Percentiles rank a stretch among this genome's conserved stretches.
phyloP scores from a whole-genome alignment of 2,888 invertebrate species.

The Drosophila neonasuta region DNA sequence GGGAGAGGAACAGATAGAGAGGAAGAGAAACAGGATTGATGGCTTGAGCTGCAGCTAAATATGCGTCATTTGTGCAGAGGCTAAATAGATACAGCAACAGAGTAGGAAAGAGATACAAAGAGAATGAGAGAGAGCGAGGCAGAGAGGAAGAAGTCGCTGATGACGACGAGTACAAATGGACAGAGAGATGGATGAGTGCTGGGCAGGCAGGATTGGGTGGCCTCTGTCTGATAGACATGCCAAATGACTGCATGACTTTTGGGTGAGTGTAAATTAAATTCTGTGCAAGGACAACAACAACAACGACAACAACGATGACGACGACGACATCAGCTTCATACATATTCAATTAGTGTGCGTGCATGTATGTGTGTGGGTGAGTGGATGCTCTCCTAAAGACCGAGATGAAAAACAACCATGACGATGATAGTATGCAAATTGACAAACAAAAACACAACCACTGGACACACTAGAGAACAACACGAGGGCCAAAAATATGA shows the following conservation, averaged over 20 bases:
- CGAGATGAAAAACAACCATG: conserved; percentile 75
- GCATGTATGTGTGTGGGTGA: conserved; percentile 23
- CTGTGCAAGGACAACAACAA: conserved; percentile 61
- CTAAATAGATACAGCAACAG: conserved; percentile 40
- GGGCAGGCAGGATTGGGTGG: conserved; percentile 40
- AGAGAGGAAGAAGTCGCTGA: conserved; percentile 16
- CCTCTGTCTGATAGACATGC: conserved; percentile 71
- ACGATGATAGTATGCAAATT: conserved; percentile 80
- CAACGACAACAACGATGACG: neutral
- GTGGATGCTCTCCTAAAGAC: conserved; percentile 16
- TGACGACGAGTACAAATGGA: conserved; percentile 74
- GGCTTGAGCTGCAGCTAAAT: conserved; percentile 76
- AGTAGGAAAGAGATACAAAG: conserved; percentile 5
- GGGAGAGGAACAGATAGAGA: neutral
- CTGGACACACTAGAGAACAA: conserved; percentile 44
- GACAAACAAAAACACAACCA: conserved; percentile 75
- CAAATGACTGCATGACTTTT: conserved; percentile 78
- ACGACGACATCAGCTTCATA: conserved; percentile 70
- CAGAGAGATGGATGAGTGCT: conserved; percentile 67
- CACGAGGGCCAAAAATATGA: conserved; percentile 61
- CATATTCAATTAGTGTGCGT: conserved; percentile 75
- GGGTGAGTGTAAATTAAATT: conserved; percentile 78
- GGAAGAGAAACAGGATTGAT: conserved; percentile 62
- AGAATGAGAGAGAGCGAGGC: conserved; percentile 20
- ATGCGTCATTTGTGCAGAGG: conserved; percentile 73